Evolutionary conservation across 2,113 vertebrate species (phyloP).

Genomic region (Numenius arquata): DNA sequence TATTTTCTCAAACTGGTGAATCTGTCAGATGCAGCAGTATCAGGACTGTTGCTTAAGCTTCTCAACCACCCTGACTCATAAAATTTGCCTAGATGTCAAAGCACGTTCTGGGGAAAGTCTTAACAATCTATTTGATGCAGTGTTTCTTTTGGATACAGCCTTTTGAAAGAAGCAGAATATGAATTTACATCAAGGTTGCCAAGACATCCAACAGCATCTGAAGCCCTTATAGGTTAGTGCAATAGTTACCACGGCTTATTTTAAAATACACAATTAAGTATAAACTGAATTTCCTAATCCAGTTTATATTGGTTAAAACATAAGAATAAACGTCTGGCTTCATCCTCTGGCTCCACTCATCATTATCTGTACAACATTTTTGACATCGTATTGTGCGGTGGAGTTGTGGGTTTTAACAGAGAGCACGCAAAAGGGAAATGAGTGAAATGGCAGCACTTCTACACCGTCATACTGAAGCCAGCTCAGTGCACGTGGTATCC

Average conservation of each 20-base stretch:
- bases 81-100: background rate
- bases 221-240: background rate
- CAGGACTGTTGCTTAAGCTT: background rate
- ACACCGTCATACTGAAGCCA: background rate
- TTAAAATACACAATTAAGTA: background rate
- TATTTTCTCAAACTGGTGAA: background rate
- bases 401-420: background rate
- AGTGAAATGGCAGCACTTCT: background rate
- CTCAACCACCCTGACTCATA: background rate
- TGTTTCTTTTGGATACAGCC: background rate
- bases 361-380: constrained; percentile 1
- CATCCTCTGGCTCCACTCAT: background rate
- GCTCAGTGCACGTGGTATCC: fast-evolving
- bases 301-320: background rate
- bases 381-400: background rate
- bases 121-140: background rate
- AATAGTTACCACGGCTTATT: background rate
- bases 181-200: background rate
- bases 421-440: background rate
- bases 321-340: background rate
- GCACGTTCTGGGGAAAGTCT: background rate
- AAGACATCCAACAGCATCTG: background rate
- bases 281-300: constrained; percentile 23
- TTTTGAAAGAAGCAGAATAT: background rate
- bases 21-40: background rate